phyloP scores from a whole-genome alignment of 2,113 vertebrate genomes.

The Psittacus erithacus region DNA sequence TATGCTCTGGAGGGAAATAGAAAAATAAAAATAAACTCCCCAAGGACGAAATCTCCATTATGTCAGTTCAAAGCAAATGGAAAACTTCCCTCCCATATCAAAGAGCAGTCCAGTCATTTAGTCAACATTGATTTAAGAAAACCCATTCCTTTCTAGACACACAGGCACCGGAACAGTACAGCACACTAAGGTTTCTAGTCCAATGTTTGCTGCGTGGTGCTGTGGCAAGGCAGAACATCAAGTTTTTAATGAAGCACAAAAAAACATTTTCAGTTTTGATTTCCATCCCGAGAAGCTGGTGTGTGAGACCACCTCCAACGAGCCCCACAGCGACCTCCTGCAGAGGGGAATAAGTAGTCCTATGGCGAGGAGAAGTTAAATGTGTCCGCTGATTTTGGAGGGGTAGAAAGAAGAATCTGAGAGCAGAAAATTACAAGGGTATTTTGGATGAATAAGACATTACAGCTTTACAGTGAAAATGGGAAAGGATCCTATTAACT shows the following conservation, averaged over 20 bases:
- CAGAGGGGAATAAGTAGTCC: neutral
- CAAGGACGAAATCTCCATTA: neutral
- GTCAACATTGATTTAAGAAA: neutral
- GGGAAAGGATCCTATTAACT: neutral
- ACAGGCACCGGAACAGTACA: neutral
- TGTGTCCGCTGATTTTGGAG: neutral
- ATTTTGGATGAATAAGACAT: neutral
- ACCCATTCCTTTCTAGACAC: neutral
- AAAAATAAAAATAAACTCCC: neutral
- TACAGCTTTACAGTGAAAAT: neutral
- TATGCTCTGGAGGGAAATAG: neutral
- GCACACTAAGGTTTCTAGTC: neutral
- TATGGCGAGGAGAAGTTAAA: neutral
- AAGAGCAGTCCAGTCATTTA: neutral
- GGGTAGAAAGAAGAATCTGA: neutral
- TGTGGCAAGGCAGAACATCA: neutral
- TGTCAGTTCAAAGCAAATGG: neutral
- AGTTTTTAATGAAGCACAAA: neutral
- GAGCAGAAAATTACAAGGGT: slow-evolving; percentile 14
- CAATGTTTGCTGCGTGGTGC: neutral
- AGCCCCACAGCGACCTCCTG: neutral
- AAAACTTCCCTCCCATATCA: neutral
- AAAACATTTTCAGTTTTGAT: neutral
- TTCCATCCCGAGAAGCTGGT: neutral
- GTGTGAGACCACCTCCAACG: neutral